A percentile compares a stretch with the other conserved stretches of the same genome.
phyloP scores from a whole-genome alignment of 2,797 vertebrate genomes.

The Arrhamphus sclerolepis region DNA sequence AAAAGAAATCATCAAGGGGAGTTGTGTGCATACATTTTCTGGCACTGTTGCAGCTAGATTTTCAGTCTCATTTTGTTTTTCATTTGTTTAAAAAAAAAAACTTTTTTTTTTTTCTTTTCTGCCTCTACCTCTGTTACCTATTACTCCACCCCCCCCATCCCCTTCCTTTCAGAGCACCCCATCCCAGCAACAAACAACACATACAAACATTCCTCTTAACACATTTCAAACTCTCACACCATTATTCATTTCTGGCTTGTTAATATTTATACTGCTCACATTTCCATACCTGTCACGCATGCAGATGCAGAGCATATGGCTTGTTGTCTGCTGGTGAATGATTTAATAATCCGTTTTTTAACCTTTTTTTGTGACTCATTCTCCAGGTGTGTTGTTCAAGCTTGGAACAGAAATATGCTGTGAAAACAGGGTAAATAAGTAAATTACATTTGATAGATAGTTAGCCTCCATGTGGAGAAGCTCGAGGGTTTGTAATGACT shows the following conservation, averaged over 20 bases:
- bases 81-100: not conserved
- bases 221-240: conserved; percentile 50
- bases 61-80: not conserved
- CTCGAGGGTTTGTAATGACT: conserved; percentile 59
- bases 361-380: conserved; percentile 64
- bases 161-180: not conserved
- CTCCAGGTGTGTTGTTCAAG: conserved; percentile 68
- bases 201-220: conserved; percentile 30
- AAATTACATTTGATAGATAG: conserved; percentile 56
- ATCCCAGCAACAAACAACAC: conserved; percentile 12
- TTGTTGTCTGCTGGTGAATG: conserved; percentile 63
- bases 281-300: conserved; percentile 71
- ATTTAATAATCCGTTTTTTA: conserved; percentile 73
- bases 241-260: conserved; percentile 60
- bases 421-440: conserved; percentile 54
- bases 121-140: conserved; percentile 40
- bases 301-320: conserved; percentile 70
- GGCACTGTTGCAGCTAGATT: too few species aligned
- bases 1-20: too few species aligned
- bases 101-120: too few species aligned
- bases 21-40: too few species aligned
- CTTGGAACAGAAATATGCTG: conserved; percentile 35
- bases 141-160: conserved; percentile 6
- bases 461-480: conserved; percentile 50
- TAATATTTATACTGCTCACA: conserved; percentile 75